Evolutionary conservation across 2,797 vertebrate species (phyloP).

Genomic region (Enteromius thamalakanensis): DNA sequence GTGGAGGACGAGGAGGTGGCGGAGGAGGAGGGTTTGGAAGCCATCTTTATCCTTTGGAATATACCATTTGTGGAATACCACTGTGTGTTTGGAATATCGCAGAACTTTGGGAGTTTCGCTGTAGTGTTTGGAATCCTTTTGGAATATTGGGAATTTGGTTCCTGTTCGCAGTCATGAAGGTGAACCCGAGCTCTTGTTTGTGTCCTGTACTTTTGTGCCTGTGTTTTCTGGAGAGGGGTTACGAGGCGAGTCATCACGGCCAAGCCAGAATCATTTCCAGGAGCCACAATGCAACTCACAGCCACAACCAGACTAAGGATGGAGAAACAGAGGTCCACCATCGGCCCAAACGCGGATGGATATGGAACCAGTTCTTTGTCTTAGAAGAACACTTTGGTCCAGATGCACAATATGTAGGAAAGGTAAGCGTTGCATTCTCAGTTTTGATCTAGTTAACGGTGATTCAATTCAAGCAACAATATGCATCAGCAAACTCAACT

Average conservation of each 20-base stretch:
- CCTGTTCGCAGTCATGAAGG: slow-evolving; percentile 86
- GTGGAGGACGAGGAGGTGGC: slow-evolving; percentile 59
- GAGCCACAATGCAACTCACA: slow-evolving; percentile 68
- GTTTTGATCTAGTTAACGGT: background rate
- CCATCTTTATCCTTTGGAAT: slow-evolving; percentile 56
- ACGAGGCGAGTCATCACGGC: slow-evolving; percentile 83
- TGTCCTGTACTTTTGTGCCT: slow-evolving; percentile 96
- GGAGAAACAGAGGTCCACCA: slow-evolving; percentile 96
- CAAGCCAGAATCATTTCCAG: slow-evolving; percentile 75
- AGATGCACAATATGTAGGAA: slow-evolving; percentile 96
- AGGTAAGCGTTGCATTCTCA: slow-evolving; percentile 74
- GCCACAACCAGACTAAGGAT: slow-evolving; percentile 90
- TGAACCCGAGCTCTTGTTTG: slow-evolving; percentile 88
- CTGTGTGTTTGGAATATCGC: slow-evolving; percentile 54
- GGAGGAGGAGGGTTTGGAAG: slow-evolving; percentile 70
- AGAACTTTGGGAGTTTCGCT: slow-evolving; percentile 19
- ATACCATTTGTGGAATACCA: slow-evolving; percentile 50
- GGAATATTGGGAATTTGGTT: slow-evolving; percentile 54
- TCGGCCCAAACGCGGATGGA: slow-evolving; percentile 97
- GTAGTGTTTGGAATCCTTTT: slow-evolving; percentile 27
- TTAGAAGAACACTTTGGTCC: slow-evolving; percentile 99
- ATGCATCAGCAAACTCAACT: too few species aligned
- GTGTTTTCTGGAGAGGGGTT: slow-evolving; percentile 93
- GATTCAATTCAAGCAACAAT: too few species aligned
- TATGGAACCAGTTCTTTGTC: slow-evolving; percentile 99